phyloP scores from a whole-genome alignment of 2,888 invertebrate genomes.

The Harpagoxenus sublaevis region DNA sequence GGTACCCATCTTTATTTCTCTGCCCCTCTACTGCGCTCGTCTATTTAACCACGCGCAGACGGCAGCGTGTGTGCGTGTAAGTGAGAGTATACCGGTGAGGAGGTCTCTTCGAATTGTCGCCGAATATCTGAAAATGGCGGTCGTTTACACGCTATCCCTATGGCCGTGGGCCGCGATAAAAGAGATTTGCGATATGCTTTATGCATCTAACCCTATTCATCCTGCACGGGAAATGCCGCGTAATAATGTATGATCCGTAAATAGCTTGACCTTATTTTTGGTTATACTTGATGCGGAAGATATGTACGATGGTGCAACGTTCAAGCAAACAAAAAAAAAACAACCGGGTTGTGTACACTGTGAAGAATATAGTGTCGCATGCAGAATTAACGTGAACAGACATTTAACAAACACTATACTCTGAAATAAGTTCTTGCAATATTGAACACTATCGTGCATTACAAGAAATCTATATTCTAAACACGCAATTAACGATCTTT shows the following conservation, averaged over 20 bases:
- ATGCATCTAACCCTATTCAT: constrained; percentile 42
- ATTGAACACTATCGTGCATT: neutral
- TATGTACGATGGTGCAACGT: neutral
- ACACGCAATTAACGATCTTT: constrained; percentile 2
- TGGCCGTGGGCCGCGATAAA: constrained; percentile 57
- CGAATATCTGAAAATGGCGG: constrained; percentile 75
- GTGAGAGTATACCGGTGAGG: constrained; percentile 2
- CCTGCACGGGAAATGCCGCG: constrained; percentile 13
- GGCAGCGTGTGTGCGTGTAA: constrained; percentile 37
- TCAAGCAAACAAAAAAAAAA: neutral
- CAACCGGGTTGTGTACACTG: neutral
- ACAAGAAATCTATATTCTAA: neutral
- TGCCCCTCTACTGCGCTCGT: constrained; percentile 63
- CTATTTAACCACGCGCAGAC: constrained; percentile 56
- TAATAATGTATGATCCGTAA: constrained; percentile 41
- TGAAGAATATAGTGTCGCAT: neutral
- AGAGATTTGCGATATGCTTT: constrained; percentile 56
- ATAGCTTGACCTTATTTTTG: constrained; percentile 35
- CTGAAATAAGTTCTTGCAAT: neutral
- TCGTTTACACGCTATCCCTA: constrained; percentile 66
- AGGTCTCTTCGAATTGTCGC: constrained; percentile 59
- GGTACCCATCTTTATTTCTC: constrained; percentile 75
- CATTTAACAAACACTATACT: neutral
- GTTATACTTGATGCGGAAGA: neutral
- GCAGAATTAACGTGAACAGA: neutral